Base-by-base conservation (phyloP, 2,888 invertebrate species). In the Agrochola macilenta region DNA sequence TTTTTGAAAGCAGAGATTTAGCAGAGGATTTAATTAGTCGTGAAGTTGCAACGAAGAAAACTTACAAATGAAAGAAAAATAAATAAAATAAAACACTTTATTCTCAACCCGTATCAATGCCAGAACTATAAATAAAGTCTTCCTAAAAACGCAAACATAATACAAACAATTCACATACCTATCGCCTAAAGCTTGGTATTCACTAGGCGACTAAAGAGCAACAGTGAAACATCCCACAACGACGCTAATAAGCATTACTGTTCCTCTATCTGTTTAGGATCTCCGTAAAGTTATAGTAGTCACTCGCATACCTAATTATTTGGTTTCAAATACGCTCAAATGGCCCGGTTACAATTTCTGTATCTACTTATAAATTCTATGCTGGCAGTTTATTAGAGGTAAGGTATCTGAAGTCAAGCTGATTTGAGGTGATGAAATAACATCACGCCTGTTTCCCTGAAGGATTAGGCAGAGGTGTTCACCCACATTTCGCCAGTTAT, bases 41-140 rank as follows among this genome's bases (percentile, higher is more conserved):
- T 23, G 54, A 23, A 54, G 0, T n/a, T 35, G 14, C 9, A 35
- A 35, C 49, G 0, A 5, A 9, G 2, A 39, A 66, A 70, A 70
- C 26, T 35, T 61, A 54, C 23, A 61, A 69, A 58, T 23, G 12
- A n/a, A 68, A 26, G 35, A 5, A 54, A 83, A 46, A 69, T 83
- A 69, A 61, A 69, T 61, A 65, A 69, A 52, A 60, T 30, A 57
- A 20, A 78, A n/a, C 43, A 66, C 20, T 83, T 71, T 74, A 57
- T 73, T 58, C 49, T 61, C 20, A 61, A 72, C 61, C 58, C 66
- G 49, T 73, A 79, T 69, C 69, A 80, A 75, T 72, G 64, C 60
- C 60, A 26, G 70, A 72, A 75, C 71, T 65, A 65, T 74, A 82
- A 71, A 79, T 73, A 66, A 79, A 68, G 57, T 79, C 52, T 68